A percentile compares a stretch with the other conserved stretches of the same genome.
These are phyloP conservation scores for Ciconia nigra DNA, from an alignment of 2,797 vertebrate genomes.

Conservation along the genomic window DNA sequence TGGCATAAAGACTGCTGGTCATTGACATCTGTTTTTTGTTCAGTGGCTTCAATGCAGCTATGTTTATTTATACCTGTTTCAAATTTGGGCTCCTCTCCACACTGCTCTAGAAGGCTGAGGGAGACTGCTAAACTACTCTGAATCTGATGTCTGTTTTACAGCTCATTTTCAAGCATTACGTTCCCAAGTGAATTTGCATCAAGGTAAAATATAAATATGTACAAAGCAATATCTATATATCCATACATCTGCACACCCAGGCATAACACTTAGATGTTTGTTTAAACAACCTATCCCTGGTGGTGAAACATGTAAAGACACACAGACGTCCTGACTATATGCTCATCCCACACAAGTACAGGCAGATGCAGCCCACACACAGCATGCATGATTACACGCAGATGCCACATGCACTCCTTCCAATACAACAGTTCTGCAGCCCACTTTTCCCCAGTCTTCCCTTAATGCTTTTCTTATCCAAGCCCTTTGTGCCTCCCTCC, in stretches of 20 bases:
- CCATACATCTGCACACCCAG: not conserved
- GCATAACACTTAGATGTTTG: not conserved
- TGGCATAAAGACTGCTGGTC: not conserved
- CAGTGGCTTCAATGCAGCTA: not conserved
- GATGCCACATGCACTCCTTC: not conserved
- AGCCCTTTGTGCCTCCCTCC: not conserved
- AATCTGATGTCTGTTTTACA: not conserved
- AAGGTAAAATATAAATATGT: not conserved
- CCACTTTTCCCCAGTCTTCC: not conserved
- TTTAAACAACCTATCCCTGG: not conserved
- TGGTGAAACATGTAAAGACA: not conserved
- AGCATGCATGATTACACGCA: rapidly evolving
- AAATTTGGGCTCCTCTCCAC: not conserved
- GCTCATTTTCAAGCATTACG: not conserved
- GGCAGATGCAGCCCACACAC: not conserved
- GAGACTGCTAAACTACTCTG: not conserved
- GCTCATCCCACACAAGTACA: not conserved
- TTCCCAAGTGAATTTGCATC: not conserved
- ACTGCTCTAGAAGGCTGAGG: not conserved
- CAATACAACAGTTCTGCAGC: not conserved
- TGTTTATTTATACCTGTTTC: not conserved
- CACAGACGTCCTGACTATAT: not conserved
- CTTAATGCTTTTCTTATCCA: not conserved
- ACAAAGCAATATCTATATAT: not conserved
- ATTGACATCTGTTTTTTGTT: not conserved